phyloP scores from a whole-genome alignment of 2,113 vertebrate genomes.

The Potamarius usumacintae region DNA sequence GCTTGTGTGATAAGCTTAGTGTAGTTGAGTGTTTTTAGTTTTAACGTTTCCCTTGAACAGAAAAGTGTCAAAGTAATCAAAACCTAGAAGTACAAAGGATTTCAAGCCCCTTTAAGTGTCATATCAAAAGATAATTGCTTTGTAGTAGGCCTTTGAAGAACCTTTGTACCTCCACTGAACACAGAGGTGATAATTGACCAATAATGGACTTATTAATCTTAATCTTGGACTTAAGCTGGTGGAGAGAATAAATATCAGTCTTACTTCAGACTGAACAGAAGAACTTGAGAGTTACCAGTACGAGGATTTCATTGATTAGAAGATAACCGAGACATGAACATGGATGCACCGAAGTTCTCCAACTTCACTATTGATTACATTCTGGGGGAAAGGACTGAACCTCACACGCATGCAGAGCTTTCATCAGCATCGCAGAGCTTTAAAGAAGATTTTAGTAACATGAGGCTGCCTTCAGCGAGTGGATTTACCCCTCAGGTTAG shows the following conservation, averaged over 20 bases:
- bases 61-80: slow-evolving; percentile 28
- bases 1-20: not conserved
- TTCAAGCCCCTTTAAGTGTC: slow-evolving; percentile 25
- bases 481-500: slow-evolving; percentile 41
- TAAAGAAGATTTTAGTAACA: not conserved
- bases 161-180: slow-evolving; percentile 15
- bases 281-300: slow-evolving; percentile 18
- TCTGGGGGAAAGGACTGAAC: slow-evolving; percentile 56
- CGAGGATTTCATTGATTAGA: not conserved
- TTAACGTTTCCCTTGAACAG: slow-evolving; percentile 11
- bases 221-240: slow-evolving; percentile 17
- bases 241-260: slow-evolving; percentile 38
- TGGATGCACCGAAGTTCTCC: slow-evolving; percentile 49
- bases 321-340: slow-evolving; percentile 29
- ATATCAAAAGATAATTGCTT: slow-evolving; percentile 43
- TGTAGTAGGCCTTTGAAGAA: slow-evolving; percentile 17
- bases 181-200: slow-evolving; percentile 43
- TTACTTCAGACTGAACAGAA: slow-evolving; percentile 23
- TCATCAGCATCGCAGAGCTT: slow-evolving; percentile 8
- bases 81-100: slow-evolving; percentile 32
- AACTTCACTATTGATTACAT: slow-evolving; percentile 74
- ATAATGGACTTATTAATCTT: slow-evolving; percentile 43
- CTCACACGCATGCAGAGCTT: slow-evolving; percentile 18
- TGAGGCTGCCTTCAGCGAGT: slow-evolving; percentile 5
- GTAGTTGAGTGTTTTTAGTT: not conserved